Evolutionary conservation across 1,140 invertebrate species (phyloP), one percentile per base, ranked within the genome.

Genomic region (Diprion similis): DNA sequence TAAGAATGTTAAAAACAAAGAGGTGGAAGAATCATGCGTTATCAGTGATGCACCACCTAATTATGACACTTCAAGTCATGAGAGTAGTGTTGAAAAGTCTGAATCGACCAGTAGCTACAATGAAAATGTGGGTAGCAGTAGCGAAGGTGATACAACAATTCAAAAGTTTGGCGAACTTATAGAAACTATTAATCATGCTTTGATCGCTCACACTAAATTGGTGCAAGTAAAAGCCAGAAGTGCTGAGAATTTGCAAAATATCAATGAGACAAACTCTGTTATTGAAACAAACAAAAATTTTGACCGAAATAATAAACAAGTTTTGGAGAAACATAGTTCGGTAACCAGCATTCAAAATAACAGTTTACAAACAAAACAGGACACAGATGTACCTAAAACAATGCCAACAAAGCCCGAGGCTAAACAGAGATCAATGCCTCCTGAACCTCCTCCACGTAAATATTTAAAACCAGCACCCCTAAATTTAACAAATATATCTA

Each of bases 391-490:
- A 8, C 11, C 48, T 15, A 66, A 59, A 71, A 8, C 46, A 47
- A 48, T 13, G 11, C n/a, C 10, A 47, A 67, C 10, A 11, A 84
- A 81, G 77, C 46, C 77, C 0, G 83, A 88, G 65, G 77, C 74
- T 11, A 86, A 82, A 70, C 69, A 75, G 19, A 78, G 79, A 71
- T 46, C 83, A 18, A 86, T 83, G 10, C 89, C 89, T 7, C 89
- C 89, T 3, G 85, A 88, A 74, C 89, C 89, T 10, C 89, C 89
- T 37, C 89, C 89, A 66, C 82, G 89, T 46, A 89, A 88, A 72
- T 87, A 86, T 75, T 82, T 84, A 47, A 86, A 85, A 70, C 77
- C 79, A 19, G 64, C 76, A 66, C 75, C 78, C 18, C 46, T 75
- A 0, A 79, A 82, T 71, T 71, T 78, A 24, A 72, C 73, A 70